Evolutionary conservation across 2,113 vertebrate species (phyloP).

Genomic region (Chaenogobius annularis): DNA sequence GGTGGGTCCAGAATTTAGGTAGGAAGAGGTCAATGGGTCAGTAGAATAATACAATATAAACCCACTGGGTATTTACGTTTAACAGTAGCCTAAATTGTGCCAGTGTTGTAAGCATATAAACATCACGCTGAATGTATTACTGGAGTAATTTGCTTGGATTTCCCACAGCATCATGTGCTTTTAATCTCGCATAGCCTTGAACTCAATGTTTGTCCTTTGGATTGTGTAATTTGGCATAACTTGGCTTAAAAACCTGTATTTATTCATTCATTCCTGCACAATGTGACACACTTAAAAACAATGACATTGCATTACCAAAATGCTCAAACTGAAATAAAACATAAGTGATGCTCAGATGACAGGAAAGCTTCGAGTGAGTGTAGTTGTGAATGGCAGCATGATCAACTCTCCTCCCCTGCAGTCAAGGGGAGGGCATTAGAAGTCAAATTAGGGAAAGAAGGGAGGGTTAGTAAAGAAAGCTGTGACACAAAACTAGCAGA

Average conservation of each 20-base stretch:
- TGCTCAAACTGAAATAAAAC: neutral
- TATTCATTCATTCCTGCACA: neutral
- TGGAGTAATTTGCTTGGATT: conserved; percentile 2
- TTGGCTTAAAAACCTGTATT: neutral
- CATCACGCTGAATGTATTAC: neutral
- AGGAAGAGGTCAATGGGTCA: neutral
- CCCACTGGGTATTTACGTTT: neutral
- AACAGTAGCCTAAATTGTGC: neutral
- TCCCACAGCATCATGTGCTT: conserved; percentile 6
- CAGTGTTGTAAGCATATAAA: neutral
- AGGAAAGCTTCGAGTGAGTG: neutral
- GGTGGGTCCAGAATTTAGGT: neutral
- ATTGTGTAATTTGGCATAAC: neutral
- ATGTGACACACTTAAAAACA: neutral
- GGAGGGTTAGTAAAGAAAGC: conserved; percentile 36
- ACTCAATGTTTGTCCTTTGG: neutral
- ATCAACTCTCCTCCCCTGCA: conserved; percentile 28
- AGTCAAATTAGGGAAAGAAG: conserved; percentile 53
- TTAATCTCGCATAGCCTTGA: conserved; percentile 1
- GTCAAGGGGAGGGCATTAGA: conserved; percentile 49
- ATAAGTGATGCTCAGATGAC: neutral
- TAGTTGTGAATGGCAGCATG: conserved; percentile 4
- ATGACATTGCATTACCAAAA: neutral
- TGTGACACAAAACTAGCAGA: conserved; percentile 29
- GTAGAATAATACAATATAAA: neutral